Percentiles rank a stretch among this genome's conserved stretches.
phyloP scores from a whole-genome alignment of 2,113 vertebrate species.

The Tautogolabrus adspersus region DNA sequence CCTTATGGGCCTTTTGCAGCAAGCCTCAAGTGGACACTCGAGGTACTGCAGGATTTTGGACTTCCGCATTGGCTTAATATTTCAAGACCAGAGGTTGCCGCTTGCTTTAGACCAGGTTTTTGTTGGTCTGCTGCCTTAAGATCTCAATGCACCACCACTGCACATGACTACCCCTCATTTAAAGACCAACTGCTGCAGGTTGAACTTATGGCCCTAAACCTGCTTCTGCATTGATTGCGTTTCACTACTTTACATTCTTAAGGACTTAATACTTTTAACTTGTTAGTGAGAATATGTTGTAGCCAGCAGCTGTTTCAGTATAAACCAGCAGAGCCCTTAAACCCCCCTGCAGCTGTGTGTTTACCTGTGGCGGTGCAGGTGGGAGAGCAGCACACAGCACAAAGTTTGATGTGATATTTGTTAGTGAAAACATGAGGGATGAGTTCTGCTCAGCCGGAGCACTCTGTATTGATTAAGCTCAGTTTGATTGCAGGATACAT shows the following conservation, averaged over 20 bases:
- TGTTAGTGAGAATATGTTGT: not conserved
- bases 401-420: slow-evolving; percentile 55
- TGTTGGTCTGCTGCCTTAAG: too few relatives aligned
- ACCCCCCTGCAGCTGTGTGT: not conserved
- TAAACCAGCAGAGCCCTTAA: not conserved
- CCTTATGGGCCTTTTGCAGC: too few relatives aligned
- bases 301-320: not conserved
- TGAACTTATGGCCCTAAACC: not conserved
- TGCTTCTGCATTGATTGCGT: not conserved
- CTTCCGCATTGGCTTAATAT: too few relatives aligned
- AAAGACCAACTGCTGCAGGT: too few relatives aligned
- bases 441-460: slow-evolving; percentile 9
- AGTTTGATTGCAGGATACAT: slow-evolving; percentile 66
- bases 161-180: too few relatives aligned
- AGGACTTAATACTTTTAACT: not conserved
- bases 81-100: too few relatives aligned
- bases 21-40: too few relatives aligned
- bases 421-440: slow-evolving; percentile 48
- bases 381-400: not conserved
- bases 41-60: too few relatives aligned
- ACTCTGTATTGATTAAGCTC: slow-evolving; percentile 58
- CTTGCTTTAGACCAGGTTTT: too few relatives aligned
- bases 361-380: slow-evolving; percentile 11
- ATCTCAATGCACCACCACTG: too few relatives aligned
- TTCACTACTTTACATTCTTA: not conserved